phyloP scores from a whole-genome alignment of 2,113 vertebrate genomes.

The Opisthocomus hoazin region DNA sequence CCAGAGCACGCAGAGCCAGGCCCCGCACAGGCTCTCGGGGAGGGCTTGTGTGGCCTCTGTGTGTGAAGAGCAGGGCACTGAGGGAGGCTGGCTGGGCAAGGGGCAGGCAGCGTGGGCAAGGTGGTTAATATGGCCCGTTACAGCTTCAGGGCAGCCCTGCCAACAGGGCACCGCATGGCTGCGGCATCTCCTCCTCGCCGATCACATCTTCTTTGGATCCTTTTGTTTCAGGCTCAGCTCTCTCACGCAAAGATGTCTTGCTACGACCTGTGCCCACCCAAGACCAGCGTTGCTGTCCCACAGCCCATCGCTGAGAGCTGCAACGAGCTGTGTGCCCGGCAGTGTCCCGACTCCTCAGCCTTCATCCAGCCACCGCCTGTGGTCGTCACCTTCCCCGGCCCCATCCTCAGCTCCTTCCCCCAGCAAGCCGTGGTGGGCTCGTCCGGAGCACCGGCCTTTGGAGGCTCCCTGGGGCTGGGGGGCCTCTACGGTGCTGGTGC shows the following conservation, averaged over 20 bases:
- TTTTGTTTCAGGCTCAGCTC: neutral
- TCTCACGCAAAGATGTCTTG: neutral
- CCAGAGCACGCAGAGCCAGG: neutral
- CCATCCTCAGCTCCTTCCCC: slow-evolving; percentile 54
- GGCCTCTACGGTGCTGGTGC: neutral
- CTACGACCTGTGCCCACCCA: neutral
- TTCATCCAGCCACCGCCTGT: neutral
- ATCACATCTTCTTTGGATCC: neutral
- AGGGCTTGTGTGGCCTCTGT: neutral
- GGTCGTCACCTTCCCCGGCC: neutral
- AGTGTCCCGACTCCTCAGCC: neutral
- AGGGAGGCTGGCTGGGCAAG: neutral
- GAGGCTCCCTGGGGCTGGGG: no score
- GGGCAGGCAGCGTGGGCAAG: neutral
- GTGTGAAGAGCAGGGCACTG: neutral
- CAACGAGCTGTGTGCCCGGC: neutral
- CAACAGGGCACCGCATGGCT: no score
- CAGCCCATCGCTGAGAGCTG: slow-evolving; percentile 25
- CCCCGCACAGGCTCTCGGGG: neutral
- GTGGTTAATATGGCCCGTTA: neutral
- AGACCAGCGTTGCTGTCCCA: neutral
- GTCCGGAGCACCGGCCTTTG: no score
- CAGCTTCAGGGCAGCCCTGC: neutral
- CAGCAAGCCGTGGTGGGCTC: neutral
- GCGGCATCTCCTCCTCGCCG: no score